A percentile compares a stretch with the other conserved stretches of the same genome.
Evolutionary conservation across 2,113 vertebrate species (phyloP).

Genomic region (Chaenocephalus aceratus): DNA sequence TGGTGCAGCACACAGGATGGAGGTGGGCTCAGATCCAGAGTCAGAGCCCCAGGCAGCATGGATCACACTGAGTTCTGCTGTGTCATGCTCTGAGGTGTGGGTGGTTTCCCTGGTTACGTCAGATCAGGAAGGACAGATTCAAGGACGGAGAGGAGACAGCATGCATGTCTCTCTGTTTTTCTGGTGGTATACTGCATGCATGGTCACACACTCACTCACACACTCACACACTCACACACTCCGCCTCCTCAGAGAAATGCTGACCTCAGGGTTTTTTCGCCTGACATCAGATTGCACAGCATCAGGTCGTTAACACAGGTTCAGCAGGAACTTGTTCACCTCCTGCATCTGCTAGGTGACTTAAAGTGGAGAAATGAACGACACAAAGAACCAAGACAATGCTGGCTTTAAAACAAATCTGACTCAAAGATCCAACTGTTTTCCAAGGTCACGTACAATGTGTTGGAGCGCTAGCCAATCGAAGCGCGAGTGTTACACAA

Average conservation of each 20-base stretch:
- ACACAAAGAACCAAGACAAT: too few species aligned
- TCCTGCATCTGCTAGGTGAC: conserved; percentile 7
- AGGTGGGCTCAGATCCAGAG: conserved; percentile 59
- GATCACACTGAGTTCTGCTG: conserved; percentile 65
- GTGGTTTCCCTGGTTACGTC: conserved; percentile 31
- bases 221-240: conserved; percentile 43
- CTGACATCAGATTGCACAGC: conserved; percentile 41
- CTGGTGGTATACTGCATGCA: conserved; percentile 49
- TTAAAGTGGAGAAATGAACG: too few species aligned
- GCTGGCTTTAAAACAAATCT: too few species aligned
- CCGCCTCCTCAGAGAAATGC: conserved; percentile 61
- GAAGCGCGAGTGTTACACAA: too few species aligned
- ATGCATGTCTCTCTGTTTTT: conserved; percentile 25
- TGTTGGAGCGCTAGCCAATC: too few species aligned
- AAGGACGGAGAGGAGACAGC: conserved; percentile 59
- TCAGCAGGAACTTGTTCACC: conserved; percentile 37
- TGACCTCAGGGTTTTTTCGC: conserved; percentile 69
- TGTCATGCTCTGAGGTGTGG: conserved; percentile 68
- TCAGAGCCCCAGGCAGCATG: conserved; percentile 38
- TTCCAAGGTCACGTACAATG: too few species aligned
- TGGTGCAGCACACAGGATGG: conserved; percentile 39
- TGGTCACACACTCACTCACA: conserved; percentile 44
- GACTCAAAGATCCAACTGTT: too few species aligned
- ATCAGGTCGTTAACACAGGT: conserved; percentile 26
- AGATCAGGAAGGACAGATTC: conserved; percentile 64